Evolutionary conservation across 2,797 vertebrate species (phyloP), one percentile per base, ranked within the genome.

Genomic region (Malacoraja senta): DNA sequence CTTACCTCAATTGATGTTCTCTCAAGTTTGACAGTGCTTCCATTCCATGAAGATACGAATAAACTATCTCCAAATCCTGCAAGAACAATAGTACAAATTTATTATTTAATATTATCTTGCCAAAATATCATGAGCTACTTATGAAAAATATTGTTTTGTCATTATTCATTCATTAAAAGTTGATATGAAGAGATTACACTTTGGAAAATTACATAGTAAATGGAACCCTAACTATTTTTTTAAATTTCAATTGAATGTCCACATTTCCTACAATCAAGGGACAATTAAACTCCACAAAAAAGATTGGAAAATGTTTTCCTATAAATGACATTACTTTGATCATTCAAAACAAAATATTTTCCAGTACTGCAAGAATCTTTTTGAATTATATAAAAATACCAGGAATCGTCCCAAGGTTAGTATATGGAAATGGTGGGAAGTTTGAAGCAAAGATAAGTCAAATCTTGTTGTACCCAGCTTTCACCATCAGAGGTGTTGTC

Each of bases 31-130:
- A 99, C 94, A 99, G 95, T 35, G 99, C 99, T 96, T 99, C 99
- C 99, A 99, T 99, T 72, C 99, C 99, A 78, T 99, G 99, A 93
- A 99, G 97, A 95, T 99, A 99, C 0, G 98, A 99, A 95, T 99
- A 99, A 21, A 99, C 98, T 7, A 99, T 99, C 96, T 99, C 99
- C 97, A 99, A 95, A 95, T 99, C 98, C 99, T 99, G 96, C 93
- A 95, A 95, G 94, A 90, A 65, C 7, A 68, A 9, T 76, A 29
- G 24, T 63, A 92, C 44, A 17, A 29, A 92, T 92, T 76, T n/a
- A 29, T 58, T 38, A 92, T 29, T 38, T 2, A 84, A 61, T 53
- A 92, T n/a, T 74, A 76, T 6, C 63, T 35, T 17, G 13, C 53
- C 38, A 74, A 91, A 84, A 74, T 44, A 74, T 76, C 90, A 76